phyloP scores from a whole-genome alignment of 2,888 invertebrate genomes.

The Lithophane socia region DNA sequence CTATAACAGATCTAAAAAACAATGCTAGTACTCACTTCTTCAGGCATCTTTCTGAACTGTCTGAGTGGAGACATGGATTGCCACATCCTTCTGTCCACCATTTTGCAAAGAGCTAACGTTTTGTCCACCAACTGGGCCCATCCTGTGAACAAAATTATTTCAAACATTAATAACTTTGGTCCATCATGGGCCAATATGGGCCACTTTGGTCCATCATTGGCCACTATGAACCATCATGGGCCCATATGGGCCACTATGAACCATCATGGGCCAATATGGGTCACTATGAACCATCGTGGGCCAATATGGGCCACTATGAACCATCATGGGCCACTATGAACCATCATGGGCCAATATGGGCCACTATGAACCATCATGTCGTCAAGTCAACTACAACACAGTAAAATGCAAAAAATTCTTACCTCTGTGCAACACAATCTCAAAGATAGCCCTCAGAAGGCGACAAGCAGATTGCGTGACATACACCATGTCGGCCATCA shows the following conservation, averaged over 20 bases:
- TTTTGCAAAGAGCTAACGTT: conserved; percentile 98
- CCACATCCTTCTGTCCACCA: conserved; percentile 99
- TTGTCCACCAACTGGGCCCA: conserved; percentile 99
- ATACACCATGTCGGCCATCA: conserved; percentile 99
- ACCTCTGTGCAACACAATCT: conserved; percentile 96
- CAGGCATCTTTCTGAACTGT: conserved; percentile 99
- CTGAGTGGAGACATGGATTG: conserved; percentile 99
- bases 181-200: neutral
- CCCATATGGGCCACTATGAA: neutral
- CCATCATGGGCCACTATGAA: too few relatives aligned
- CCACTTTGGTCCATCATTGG: neutral
- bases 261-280: neutral
- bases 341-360: too few relatives aligned
- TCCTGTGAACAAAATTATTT: conserved; percentile 83
- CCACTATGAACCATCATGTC: neutral
- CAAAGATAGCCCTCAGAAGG: conserved; percentile 98
- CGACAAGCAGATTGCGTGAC: conserved; percentile 99
- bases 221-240: neutral
- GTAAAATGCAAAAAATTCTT: neutral
- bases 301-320: too few relatives aligned
- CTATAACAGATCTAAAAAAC: neutral
- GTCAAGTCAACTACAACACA: too few relatives aligned
- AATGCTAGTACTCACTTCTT: conserved; percentile 90
- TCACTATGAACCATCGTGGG: neutral
- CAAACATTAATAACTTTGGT: neutral